Conservation (phyloP, 2,113 vertebrate genomes). For the Rhizomys pruinosus region DNA sequence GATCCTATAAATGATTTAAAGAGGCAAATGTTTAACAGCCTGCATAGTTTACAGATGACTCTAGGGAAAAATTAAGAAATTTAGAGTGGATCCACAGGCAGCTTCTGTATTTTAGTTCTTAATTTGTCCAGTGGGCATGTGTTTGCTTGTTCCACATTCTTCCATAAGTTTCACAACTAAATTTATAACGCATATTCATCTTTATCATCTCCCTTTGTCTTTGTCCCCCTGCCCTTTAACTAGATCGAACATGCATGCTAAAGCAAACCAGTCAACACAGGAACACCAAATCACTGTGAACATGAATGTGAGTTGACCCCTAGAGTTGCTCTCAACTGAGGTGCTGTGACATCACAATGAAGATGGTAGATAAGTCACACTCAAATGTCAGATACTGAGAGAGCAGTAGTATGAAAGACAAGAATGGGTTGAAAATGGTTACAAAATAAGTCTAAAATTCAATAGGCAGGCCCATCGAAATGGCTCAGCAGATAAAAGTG, state of each 20-base stretch:
- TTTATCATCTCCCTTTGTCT: too few relatives aligned
- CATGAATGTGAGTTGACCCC: neutral
- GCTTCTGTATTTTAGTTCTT: neutral
- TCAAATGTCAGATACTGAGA: neutral
- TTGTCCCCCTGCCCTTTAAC: neutral
- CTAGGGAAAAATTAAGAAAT: neutral
- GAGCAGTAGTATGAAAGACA: neutral
- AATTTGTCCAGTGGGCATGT: neutral
- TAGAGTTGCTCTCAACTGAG: neutral
- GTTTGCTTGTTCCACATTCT: neutral
- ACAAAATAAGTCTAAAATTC: neutral
- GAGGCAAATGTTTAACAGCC: neutral
- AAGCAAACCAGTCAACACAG: too few relatives aligned
- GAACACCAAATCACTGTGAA: too few relatives aligned
- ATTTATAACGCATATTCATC: neutral
- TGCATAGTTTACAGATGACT: neutral
- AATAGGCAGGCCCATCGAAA: neutral
- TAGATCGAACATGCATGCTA: neutral
- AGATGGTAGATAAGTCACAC: neutral
- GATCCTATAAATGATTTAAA: neutral
- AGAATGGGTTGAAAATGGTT: neutral
- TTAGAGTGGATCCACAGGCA: neutral
- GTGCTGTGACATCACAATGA: slow-evolving; percentile 52
- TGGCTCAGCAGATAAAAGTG: neutral
- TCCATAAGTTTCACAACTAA: slow-evolving; percentile 1